These are phyloP conservation scores for Brevipalpus yothersi DNA, from an alignment of 1,140 invertebrate genomes.

Conservation along the genomic window DNA sequence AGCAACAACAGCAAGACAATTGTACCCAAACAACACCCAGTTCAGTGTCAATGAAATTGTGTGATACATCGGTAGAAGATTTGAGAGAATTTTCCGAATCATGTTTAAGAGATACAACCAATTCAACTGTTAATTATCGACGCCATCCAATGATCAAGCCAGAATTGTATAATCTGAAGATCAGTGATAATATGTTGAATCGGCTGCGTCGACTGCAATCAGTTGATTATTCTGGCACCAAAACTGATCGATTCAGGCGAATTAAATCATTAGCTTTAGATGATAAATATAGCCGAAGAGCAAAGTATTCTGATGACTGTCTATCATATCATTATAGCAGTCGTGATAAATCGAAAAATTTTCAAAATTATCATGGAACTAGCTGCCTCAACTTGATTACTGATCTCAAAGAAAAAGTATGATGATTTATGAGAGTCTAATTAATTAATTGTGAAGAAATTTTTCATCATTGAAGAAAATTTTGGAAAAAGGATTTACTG, in stretches of 20 bases:
- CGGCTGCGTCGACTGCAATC: neutral
- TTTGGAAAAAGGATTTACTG: no score
- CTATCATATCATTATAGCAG: neutral
- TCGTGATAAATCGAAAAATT: no score
- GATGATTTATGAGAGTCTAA: no score
- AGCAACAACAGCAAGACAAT: no score
- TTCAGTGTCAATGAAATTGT: slow-evolving; percentile 8
- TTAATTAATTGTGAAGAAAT: no score
- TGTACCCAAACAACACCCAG: slow-evolving; percentile 4
- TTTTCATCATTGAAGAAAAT: no score
- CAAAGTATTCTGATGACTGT: neutral
- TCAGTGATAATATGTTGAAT: neutral
- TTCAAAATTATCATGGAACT: no score
- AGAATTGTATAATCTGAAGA: neutral
- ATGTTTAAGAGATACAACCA: neutral
- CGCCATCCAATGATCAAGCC: neutral
- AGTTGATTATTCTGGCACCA: neutral
- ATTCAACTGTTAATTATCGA: no score
- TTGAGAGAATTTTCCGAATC: neutral
- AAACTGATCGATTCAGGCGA: neutral
- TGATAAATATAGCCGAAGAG: neutral
- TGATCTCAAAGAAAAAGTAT: no score
- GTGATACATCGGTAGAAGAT: neutral
- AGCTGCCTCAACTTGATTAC: no score
- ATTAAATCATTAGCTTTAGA: neutral